Percentiles rank a stretch among this genome's conserved stretches.
Evolutionary conservation across 2,888 invertebrate genomes (phyloP).

Genomic region (Tyria jacobaeae): DNA sequence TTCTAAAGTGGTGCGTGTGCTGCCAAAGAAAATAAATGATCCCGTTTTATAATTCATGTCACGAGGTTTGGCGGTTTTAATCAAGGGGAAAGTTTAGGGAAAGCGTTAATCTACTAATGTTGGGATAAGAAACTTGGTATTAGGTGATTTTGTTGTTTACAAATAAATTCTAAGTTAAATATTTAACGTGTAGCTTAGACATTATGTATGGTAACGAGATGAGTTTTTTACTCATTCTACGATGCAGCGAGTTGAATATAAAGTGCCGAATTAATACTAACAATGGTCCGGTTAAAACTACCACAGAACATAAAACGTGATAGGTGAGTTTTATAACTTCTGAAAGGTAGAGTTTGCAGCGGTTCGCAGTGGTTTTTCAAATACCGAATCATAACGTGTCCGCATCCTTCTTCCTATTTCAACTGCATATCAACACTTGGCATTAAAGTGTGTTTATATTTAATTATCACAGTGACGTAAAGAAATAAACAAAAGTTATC

Average conservation of each 20-base stretch:
- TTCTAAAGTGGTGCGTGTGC: background rate
- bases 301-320: background rate
- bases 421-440: background rate
- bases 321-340: background rate
- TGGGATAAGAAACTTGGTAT: conserved; percentile 52
- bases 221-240: background rate
- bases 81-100: conserved; percentile 66
- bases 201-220: background rate
- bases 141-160: conserved; percentile 27
- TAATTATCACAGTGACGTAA: too few species aligned
- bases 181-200: conserved; percentile 14
- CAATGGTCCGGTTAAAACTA: background rate
- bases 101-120: conserved; percentile 70
- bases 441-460: too few species aligned
- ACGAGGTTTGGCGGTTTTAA: conserved; percentile 67
- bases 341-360: background rate
- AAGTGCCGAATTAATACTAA: background rate
- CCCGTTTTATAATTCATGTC: conserved; percentile 64
- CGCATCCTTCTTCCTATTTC: background rate
- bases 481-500: too few species aligned
- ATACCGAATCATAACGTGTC: too few species aligned
- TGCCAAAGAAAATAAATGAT: conserved; percentile 28
- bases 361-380: background rate
- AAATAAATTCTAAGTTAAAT: conserved; percentile 12
- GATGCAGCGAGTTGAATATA: background rate